These are phyloP conservation scores for Apodemus agrarius DNA, from an alignment of 2,797 vertebrate genomes.

Conservation along the genomic window DNA sequence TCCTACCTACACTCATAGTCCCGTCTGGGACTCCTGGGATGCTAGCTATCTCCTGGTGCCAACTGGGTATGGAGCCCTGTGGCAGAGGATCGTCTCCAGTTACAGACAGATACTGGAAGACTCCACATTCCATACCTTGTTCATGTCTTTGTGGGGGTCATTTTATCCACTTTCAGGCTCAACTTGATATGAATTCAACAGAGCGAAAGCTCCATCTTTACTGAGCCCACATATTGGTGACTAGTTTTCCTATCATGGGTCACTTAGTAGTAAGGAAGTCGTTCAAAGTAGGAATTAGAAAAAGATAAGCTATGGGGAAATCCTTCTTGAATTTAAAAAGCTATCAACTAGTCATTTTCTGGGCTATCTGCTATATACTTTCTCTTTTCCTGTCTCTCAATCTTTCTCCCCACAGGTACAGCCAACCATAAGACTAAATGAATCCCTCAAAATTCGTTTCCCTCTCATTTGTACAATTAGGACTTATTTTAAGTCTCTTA, in stretches of 20 bases:
- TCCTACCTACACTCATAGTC: no score
- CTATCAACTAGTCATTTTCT: not conserved
- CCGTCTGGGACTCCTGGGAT: no score
- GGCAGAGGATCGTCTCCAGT: no score
- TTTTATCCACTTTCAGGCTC: not conserved
- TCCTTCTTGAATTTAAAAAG: slow-evolving; percentile 5
- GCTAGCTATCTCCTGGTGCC: no score
- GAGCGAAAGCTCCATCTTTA: not conserved
- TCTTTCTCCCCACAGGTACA: not conserved
- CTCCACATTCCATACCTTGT: not conserved
- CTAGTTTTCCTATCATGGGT: slow-evolving; percentile 26
- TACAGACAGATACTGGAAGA: no score
- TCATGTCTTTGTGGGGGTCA: not conserved
- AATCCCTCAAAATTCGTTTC: not conserved
- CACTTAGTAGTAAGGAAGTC: not conserved
- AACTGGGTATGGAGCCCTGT: no score
- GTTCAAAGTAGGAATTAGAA: not conserved
- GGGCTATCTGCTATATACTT: not conserved
- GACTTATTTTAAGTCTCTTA: slow-evolving; percentile 38
- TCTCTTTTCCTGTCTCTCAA: not conserved
- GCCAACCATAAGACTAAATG: not conserved
- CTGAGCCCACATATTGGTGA: not conserved
- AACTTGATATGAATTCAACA: slow-evolving; percentile 24
- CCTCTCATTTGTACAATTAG: not conserved
- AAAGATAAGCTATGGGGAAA: not conserved